Percentiles rank a stretch among this genome's conserved stretches.
phyloP scores from a whole-genome alignment of 2,888 invertebrate species.

The Hedychridium roseum region DNA sequence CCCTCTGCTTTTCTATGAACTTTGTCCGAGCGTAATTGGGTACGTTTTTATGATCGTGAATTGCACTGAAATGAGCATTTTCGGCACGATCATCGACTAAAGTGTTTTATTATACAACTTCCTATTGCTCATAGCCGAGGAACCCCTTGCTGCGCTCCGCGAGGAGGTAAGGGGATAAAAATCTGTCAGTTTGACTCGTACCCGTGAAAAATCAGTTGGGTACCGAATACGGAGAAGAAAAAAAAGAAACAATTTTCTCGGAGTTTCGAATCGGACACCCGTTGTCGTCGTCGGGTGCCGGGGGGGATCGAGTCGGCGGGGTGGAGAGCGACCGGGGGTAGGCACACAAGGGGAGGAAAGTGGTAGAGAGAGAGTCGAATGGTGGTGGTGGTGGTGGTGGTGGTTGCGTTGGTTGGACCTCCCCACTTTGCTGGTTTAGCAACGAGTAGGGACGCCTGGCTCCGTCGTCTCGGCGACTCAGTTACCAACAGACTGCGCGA shows the following conservation, averaged over 20 bases:
- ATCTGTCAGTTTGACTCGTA: too few species aligned
- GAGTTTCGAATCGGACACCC: constrained; percentile 23
- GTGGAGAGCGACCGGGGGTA: background rate
- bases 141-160: too few species aligned
- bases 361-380: constrained; percentile 6
- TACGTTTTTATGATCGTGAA: background rate
- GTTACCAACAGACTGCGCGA: constrained; percentile 57
- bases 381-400: constrained; percentile 16
- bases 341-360: too few species aligned
- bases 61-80: too few species aligned
- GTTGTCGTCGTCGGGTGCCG: constrained; percentile 24
- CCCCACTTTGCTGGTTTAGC: constrained; percentile 8
- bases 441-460: constrained; percentile 22
- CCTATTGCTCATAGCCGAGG: too few species aligned
- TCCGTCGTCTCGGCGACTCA: constrained; percentile 36
- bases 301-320: background rate
- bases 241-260: too few species aligned
- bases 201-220: too few species aligned
- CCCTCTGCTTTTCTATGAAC: too few species aligned
- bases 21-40: constrained; percentile 24
- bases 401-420: constrained; percentile 20
- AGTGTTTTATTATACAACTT: too few species aligned
- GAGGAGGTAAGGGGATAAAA: too few species aligned
- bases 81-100: too few species aligned
- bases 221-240: too few species aligned